These are phyloP conservation scores for Erpobdella octoculata DNA, from an alignment of 2,888 invertebrate species.

Conservation along the genomic window DNA sequence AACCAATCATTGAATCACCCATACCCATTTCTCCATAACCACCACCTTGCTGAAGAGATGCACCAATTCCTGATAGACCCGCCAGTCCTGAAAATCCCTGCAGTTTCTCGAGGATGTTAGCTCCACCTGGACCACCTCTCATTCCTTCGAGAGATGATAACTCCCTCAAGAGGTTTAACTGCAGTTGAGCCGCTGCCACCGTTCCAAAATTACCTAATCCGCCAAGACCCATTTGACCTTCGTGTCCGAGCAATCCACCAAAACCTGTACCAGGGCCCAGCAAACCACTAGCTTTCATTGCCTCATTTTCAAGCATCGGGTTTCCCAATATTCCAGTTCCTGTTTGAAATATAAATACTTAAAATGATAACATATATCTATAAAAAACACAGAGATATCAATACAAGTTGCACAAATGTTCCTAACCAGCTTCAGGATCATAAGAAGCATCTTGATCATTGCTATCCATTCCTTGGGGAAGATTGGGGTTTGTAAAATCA, in stretches of 20 bases:
- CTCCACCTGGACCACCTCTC: not conserved
- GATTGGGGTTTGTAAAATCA: conserved; percentile 94
- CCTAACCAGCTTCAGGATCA: not conserved
- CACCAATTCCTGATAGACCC: not conserved
- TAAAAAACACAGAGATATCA: not conserved
- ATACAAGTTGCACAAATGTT: too few relatives aligned
- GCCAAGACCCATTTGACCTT: not conserved
- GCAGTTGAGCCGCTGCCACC: conserved; percentile 5
- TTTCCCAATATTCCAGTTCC: conserved; percentile 7
- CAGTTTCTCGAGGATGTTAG: conserved; percentile 4
- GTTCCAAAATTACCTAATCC: not conserved
- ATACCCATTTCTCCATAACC: not conserved
- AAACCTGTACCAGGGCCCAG: not conserved
- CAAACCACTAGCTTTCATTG: not conserved
- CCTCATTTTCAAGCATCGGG: not conserved
- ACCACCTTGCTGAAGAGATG: not conserved
- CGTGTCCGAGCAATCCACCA: not conserved
- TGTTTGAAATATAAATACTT: not conserved
- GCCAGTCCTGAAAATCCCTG: not conserved
- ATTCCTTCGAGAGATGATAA: not conserved
- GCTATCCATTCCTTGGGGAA: conserved; percentile 73
- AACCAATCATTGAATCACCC: not conserved
- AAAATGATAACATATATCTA: not conserved
- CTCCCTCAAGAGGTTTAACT: not conserved
- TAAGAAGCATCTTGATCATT: conserved; percentile 1